phyloP scores from a whole-genome alignment of 2,113 vertebrate genomes.

The Elephantulus edwardii region DNA sequence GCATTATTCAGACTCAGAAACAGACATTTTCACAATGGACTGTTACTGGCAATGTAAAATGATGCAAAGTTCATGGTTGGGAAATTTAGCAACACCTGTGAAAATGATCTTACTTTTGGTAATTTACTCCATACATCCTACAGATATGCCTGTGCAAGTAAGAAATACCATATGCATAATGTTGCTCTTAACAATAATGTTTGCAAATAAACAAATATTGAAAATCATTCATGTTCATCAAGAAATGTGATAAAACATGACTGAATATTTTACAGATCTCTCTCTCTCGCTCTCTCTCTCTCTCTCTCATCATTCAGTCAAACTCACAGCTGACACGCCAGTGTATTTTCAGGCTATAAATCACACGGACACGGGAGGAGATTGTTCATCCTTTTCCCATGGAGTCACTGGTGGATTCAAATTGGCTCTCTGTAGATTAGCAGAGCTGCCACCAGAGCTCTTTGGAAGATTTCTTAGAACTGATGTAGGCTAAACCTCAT shows the following conservation, averaged over 20 bases:
- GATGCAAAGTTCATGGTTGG: not conserved
- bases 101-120: constrained; percentile 18
- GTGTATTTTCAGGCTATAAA: too few species aligned
- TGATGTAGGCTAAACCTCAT: not conserved
- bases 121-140: not conserved
- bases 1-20: not conserved
- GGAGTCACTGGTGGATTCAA: too few species aligned
- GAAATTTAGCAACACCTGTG: not conserved
- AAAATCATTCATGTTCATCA: not conserved
- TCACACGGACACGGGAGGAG: too few species aligned
- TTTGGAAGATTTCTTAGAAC: not conserved
- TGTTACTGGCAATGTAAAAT: not conserved
- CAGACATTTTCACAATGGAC: not conserved
- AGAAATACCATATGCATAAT: not conserved
- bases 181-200: not conserved
- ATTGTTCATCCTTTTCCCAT: too few species aligned
- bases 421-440: too few species aligned
- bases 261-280: not conserved
- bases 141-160: not conserved
- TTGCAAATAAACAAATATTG: not conserved
- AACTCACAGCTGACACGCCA: too few species aligned
- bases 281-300: too few species aligned
- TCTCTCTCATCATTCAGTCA: too few species aligned
- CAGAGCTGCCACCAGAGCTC: too few species aligned
- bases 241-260: not conserved